Evolutionary conservation across 2,888 invertebrate genomes (phyloP).

Genomic region (Enchytraeus crypticus): DNA sequence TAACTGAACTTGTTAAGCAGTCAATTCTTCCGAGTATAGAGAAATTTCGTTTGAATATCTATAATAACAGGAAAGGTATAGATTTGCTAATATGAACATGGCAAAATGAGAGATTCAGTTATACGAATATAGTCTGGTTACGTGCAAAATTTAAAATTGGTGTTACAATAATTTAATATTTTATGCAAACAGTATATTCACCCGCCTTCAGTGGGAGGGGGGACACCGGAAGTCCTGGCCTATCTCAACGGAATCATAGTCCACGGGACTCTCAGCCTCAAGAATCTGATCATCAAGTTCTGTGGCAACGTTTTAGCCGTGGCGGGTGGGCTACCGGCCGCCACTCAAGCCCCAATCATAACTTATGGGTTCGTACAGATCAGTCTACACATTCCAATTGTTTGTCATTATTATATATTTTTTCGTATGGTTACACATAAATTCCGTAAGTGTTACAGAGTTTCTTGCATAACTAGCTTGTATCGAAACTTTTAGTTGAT

Average conservation of each 20-base stretch:
- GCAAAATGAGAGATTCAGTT: too few species aligned
- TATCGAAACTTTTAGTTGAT: too few species aligned
- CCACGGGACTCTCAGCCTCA: slow-evolving; percentile 22
- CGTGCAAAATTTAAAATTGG: not conserved
- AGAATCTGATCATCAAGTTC: slow-evolving; percentile 27
- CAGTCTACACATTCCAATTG: not conserved
- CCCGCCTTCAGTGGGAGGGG: slow-evolving; percentile 28
- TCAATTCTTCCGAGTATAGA: too few species aligned
- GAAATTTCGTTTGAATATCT: too few species aligned
- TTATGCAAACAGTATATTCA: slow-evolving; percentile 22
- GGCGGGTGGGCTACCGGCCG: slow-evolving; percentile 23
- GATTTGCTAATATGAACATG: too few species aligned
- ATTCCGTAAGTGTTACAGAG: too few species aligned
- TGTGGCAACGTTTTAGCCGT: slow-evolving; percentile 23
- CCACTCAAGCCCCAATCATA: slow-evolving; percentile 25
- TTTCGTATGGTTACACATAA: not conserved
- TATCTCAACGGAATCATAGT: slow-evolving; percentile 29
- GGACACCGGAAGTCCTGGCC: slow-evolving; percentile 27
- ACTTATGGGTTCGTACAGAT: slow-evolving; percentile 26
- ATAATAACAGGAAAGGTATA: too few species aligned
- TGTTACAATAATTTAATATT: not conserved
- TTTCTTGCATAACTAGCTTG: too few species aligned
- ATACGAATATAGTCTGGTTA: too few species aligned
- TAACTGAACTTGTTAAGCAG: too few species aligned
- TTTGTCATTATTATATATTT: not conserved